phyloP scores from a whole-genome alignment of 2,113 vertebrate genomes.

The Eulemur macaco region DNA sequence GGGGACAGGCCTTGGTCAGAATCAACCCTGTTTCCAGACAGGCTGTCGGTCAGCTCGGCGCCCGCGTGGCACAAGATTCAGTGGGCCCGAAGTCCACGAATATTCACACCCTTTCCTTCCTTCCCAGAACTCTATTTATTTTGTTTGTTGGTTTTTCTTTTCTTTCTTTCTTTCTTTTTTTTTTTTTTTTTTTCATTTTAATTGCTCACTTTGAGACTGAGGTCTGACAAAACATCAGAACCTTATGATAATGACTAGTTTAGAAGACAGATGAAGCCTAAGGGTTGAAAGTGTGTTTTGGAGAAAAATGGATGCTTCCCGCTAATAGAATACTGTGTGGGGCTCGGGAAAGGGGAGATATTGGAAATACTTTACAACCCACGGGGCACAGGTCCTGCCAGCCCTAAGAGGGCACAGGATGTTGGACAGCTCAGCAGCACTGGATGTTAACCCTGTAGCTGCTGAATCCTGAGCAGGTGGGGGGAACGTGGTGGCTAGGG shows the following conservation, averaged over 20 bases:
- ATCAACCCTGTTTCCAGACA: not conserved
- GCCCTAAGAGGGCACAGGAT: not conserved
- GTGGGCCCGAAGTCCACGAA: fast-evolving
- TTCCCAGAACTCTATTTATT: not conserved
- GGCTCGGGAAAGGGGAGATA: not conserved
- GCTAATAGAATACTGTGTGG: fast-evolving
- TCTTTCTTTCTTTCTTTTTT: not conserved
- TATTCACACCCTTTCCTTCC: not conserved
- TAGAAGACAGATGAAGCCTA: not conserved
- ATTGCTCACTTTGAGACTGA: not conserved
- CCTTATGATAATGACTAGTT: not conserved
- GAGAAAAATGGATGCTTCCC: not conserved
- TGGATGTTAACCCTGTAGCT: not conserved
- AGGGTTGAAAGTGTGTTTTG: not conserved
- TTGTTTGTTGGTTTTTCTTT: not conserved
- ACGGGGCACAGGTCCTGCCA: not conserved
- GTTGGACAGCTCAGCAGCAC: not conserved
- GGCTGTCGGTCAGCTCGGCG: not conserved
- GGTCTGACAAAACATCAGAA: not conserved
- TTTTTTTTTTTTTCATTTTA: not conserved
- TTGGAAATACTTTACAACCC: not conserved
- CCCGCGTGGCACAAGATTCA: not conserved
- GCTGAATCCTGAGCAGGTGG: not conserved
- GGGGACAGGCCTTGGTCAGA: not conserved
- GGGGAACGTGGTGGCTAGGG: not conserved